Base-by-base conservation (phyloP, 2,888 invertebrate genomes). In the Homarus gammarus region DNA sequence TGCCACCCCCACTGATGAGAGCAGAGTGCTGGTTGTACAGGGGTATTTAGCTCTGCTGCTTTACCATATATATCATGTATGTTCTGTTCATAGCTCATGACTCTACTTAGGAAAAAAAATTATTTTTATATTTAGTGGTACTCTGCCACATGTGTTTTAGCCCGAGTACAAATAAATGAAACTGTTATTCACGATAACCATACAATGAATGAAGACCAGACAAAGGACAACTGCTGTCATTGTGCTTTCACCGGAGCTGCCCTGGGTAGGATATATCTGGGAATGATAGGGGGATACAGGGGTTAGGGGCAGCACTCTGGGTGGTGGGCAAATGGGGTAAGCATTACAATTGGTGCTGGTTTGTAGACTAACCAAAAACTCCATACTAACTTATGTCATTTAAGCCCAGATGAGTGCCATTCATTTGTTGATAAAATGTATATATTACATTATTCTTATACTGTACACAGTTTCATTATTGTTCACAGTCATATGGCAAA, bases 81-180 rank as follows among this genome's bases (percentile, higher is more conserved):
- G n/a, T 84, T 72, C 40, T 79, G 86, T 70, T 87, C 49, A 56
- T 87, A 87, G 51, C n/a, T 87, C 51, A 31, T 72, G 86, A 81
- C 56, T 81, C 79, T 72, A 73, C 70, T 75, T 84, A 84, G 84
- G 56, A 73, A 72, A 82, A 72, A 82, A 82, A 70, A 61, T 70
- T 89, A 89, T 89, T 89, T 89, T 89, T 89, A 68, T 89, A 89
- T 77, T 75, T 51, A 70, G 78, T 84, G 61, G 78, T 89, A 84
- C 84, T 87, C 75, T 78, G 64, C 72, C 70, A 70, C 70, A 87
- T 40, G 61, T 49, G 70, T 68, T 84, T 75, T 84, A 77, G 78
- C 56, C 31, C 72, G 88, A 89, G 88, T 89, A 89, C 88, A 89
- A 89, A 86, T 70, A 72, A 51, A 81, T 36, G 38, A 36, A 83